Base-by-base conservation (phyloP, 2,113 vertebrate species). In the Spea multiplicata region DNA sequence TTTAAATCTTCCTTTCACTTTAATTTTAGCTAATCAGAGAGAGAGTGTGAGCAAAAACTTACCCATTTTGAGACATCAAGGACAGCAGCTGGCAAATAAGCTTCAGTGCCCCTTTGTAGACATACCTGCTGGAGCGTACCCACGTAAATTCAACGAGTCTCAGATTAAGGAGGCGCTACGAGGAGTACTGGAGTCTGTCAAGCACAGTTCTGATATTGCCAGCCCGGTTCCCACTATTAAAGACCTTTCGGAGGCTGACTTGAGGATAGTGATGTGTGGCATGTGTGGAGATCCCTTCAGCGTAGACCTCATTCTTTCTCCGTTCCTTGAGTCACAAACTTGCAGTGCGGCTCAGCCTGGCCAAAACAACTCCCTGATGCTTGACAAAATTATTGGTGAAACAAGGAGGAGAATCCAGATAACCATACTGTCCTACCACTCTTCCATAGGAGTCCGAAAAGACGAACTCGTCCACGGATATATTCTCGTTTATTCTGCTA, bases 241-340 rank as follows among this genome's bases (percentile, higher is more conserved):
- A 86, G 97, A 99, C 88, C 87, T 97, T 80, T 96, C 97, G 2
- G 98, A 99, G 91, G 95, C 94, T 0, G 97, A 99, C 83, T 89
- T 99, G 49, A 91, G 97, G 83, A 98, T 99, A 57, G 96, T 99
- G 47, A 99, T 99, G 97, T 99, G 97, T 84, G 96, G 95, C 80
- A 98, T 99, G 97, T 99, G 98, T 89, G 97, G 97, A 64, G 98
- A 99, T 89, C 97, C 97, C 0, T 99, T 99, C 83, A 97, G 96
- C 17, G 95, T 98, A 64, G 97, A 99, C 90, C 95, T 99, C 85
- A 98, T 99, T 88, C 95, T 99, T 84, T 98, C 98, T 55, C 98
- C 97, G 0, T 99, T 99, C 86, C 89, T 99, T 10, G 97, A 99
- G 77, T 99, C 98, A 3, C 98, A 96, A 66, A 96, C 93, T 82